A percentile compares a stretch with the other conserved stretches of the same genome.
These are phyloP conservation scores for Poeciliopsis turrubarensis DNA, from an alignment of 2,113 vertebrate genomes.

Conservation along the genomic window DNA sequence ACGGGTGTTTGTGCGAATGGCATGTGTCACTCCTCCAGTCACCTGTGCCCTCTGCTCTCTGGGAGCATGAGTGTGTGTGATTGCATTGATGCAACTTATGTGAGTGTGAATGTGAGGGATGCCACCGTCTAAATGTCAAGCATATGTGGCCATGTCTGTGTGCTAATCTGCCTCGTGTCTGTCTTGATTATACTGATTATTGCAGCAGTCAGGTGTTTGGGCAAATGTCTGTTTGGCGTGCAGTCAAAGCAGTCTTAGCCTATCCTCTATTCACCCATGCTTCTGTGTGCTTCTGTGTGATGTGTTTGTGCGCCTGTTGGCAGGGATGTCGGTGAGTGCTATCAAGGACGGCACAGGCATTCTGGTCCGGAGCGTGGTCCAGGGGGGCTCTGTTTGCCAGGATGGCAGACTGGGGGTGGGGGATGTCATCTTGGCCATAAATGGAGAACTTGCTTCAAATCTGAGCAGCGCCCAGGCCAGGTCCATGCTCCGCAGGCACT, in stretches of 20 bases:
- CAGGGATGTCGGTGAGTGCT: conserved; percentile 96
- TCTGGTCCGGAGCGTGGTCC: conserved; percentile 92
- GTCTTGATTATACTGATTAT: conserved; percentile 74
- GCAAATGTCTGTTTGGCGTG: conserved; percentile 64
- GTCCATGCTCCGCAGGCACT: conserved; percentile 93
- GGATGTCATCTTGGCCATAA: conserved; percentile 91
- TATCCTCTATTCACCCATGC: conserved; percentile 64
- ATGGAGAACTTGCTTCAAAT: conserved; percentile 87
- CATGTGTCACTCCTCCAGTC: conserved; percentile 53
- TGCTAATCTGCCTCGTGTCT: conserved; percentile 74
- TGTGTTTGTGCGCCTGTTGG: conserved; percentile 54
- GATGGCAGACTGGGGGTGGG: conserved; percentile 92
- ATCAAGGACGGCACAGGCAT: conserved; percentile 93
- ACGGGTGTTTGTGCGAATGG: conserved; percentile 57
- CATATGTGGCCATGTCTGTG: conserved; percentile 60
- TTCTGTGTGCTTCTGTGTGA: conserved; percentile 46
- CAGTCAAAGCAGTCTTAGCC: conserved; percentile 58
- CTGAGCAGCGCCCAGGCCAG: conserved; percentile 89
- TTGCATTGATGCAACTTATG: conserved; percentile 16
- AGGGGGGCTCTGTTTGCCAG: conserved; percentile 90
- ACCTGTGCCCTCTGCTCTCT: conserved; percentile 57
- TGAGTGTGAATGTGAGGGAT: conserved; percentile 40
- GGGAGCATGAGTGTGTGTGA: conserved; percentile 24
- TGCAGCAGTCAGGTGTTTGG: conserved; percentile 69
- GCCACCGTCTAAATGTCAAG: conserved; percentile 67